Conservation (phyloP, 2,888 invertebrate species). For the Lasioglossum zephyrum region DNA sequence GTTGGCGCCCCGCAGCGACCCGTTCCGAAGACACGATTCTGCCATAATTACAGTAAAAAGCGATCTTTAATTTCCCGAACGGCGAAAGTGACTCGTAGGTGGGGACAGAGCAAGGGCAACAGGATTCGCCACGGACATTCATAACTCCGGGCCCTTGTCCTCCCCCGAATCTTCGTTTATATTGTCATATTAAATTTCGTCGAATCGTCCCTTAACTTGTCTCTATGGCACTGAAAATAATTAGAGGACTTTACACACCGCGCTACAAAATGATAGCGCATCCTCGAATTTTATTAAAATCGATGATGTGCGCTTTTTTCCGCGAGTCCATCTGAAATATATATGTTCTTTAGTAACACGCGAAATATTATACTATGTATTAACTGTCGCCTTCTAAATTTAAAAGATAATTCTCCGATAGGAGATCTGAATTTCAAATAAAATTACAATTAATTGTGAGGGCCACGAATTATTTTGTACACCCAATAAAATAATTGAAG, state of each 20-base stretch:
- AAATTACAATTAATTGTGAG: neutral
- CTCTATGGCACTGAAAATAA: constrained; percentile 8
- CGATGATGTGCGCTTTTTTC: neutral
- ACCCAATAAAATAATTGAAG: neutral
- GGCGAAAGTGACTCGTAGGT: constrained; percentile 60
- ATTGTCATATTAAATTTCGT: constrained; percentile 1
- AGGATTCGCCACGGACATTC: constrained; percentile 16
- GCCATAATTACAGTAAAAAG: constrained; percentile 77
- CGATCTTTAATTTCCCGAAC: constrained; percentile 74
- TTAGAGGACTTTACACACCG: neutral
- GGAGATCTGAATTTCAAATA: neutral
- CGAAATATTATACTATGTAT: neutral
- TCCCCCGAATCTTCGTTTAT: neutral
- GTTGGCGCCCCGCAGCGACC: constrained; percentile 76
- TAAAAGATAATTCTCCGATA: neutral
- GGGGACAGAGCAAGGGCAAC: constrained; percentile 36
- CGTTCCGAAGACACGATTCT: constrained; percentile 74
- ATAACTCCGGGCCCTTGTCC: constrained; percentile 18
- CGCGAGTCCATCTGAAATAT: no score
- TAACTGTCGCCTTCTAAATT: neutral
- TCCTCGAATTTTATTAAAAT: neutral
- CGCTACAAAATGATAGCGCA: neutral
- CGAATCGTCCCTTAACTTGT: constrained; percentile 7
- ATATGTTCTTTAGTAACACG: neutral
- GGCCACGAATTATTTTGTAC: neutral